phyloP scores from a whole-genome alignment of 1,140 invertebrate species.

The Dreissena rostriformis region DNA sequence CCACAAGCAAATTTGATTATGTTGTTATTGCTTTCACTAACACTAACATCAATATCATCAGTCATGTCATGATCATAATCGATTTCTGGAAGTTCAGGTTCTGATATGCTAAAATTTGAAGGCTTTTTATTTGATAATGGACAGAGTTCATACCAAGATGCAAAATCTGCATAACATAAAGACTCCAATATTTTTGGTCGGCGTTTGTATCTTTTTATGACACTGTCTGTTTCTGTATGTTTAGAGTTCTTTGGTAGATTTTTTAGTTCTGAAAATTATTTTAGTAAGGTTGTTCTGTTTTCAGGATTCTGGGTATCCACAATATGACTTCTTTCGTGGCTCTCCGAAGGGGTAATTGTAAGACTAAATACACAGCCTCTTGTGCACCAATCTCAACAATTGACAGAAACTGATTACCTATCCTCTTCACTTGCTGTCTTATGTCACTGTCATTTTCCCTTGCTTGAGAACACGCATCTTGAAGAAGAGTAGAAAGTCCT shows the following conservation, averaged over 20 bases:
- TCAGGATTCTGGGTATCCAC: background rate
- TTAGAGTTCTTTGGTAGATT: background rate
- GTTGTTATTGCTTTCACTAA: background rate
- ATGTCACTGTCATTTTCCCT: constrained; percentile 45
- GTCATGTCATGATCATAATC: no score
- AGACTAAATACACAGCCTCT: constrained; percentile 16
- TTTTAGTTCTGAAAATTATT: background rate
- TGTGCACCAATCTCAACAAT: constrained; percentile 36
- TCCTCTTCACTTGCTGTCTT: constrained; percentile 47
- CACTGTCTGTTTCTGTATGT: background rate
- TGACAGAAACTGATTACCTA: constrained; percentile 39
- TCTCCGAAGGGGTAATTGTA: constrained; percentile 12
- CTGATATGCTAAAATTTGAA: no score
- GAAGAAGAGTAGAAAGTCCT: constrained; percentile 61
- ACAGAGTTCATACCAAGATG: background rate
- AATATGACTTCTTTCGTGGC: constrained; percentile 7
- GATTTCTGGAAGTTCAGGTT: no score
- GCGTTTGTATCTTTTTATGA: background rate
- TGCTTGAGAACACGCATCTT: constrained; percentile 58
- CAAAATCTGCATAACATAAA: constrained; percentile 7
- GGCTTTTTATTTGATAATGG: no score
- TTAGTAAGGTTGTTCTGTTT: background rate
- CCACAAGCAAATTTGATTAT: constrained; percentile 30
- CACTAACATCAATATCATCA: no score
- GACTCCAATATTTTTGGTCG: constrained; percentile 2